Percentiles rank a stretch among this genome's conserved stretches.
These are phyloP conservation scores for Harpagoxenus sublaevis DNA, from an alignment of 2,888 invertebrate genomes.

Conservation along the genomic window DNA sequence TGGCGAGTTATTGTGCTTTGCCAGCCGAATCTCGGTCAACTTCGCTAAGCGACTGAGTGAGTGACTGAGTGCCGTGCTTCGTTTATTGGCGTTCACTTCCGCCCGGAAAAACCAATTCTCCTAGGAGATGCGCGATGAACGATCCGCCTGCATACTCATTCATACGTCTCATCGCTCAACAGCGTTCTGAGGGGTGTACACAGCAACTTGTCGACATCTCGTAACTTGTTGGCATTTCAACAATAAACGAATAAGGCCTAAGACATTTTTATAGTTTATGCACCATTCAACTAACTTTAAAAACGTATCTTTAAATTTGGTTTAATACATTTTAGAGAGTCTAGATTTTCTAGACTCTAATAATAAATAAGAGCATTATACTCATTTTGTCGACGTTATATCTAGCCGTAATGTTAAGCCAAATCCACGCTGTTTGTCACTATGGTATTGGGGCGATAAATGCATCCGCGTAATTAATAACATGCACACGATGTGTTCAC, in stretches of 20 bases:
- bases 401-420: background rate
- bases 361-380: background rate
- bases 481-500: constrained; percentile 4
- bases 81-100: constrained; percentile 75
- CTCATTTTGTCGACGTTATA: background rate
- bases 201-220: constrained; percentile 13
- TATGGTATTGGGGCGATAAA: constrained; percentile 27
- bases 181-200: background rate
- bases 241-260: background rate
- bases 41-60: constrained; percentile 70
- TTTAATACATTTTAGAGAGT: background rate
- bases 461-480: constrained; percentile 42
- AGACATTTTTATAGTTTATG: background rate
- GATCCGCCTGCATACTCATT: constrained; percentile 43
- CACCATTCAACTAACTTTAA: background rate
- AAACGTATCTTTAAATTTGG: background rate
- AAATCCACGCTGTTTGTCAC: background rate
- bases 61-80: constrained; percentile 66
- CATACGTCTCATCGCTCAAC: constrained; percentile 14
- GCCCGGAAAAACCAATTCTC: constrained; percentile 68
- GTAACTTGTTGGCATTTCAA: background rate
- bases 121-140: constrained; percentile 36
- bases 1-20: constrained; percentile 76
- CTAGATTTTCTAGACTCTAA: too few species aligned
- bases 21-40: constrained; percentile 73